Percentiles rank a stretch among this genome's conserved stretches.
phyloP scores from a whole-genome alignment of 1,140 invertebrate species.

The Tetragnatha versicolor region DNA sequence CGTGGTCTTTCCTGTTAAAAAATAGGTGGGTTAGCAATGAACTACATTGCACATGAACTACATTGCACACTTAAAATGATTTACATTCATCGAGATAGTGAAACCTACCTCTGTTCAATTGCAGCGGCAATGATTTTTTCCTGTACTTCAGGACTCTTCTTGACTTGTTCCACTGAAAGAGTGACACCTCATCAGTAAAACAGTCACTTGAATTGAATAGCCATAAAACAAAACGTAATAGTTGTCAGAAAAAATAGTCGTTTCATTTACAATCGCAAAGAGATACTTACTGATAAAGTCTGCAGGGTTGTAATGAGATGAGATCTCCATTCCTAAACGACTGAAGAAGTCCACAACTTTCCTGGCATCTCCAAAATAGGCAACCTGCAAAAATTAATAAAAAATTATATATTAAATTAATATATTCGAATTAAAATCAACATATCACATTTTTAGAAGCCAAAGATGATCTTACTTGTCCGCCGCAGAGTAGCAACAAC shows the following conservation, averaged over 20 bases:
- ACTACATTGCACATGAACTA: neutral
- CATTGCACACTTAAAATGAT: neutral
- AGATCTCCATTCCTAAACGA: constrained; percentile 75
- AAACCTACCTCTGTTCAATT: constrained; percentile 56
- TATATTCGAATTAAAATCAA: neutral
- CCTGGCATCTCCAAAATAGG: constrained; percentile 79
- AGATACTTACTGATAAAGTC: constrained; percentile 82
- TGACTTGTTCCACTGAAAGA: constrained; percentile 76
- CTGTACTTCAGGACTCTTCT: constrained; percentile 73
- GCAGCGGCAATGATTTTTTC: constrained; percentile 76
- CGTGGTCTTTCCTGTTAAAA: constrained; percentile 34
- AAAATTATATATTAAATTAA: neutral
- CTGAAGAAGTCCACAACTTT: constrained; percentile 81
- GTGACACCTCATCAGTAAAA: too few species aligned
- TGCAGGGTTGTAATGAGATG: constrained; percentile 84
- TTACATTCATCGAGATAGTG: constrained; percentile 58
- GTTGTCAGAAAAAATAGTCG: neutral
- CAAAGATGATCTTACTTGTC: constrained; percentile 66
- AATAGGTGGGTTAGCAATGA: neutral
- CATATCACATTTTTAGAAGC: constrained; percentile 9
- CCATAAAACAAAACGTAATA: neutral
- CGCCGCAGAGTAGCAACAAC: constrained; percentile 77
- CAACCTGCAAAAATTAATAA: constrained; percentile 68
- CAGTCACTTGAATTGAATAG: too few species aligned
- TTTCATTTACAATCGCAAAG: neutral